These are phyloP conservation scores for Leistus spinibarbis DNA, from an alignment of 2,888 invertebrate species.

Conservation along the genomic window DNA sequence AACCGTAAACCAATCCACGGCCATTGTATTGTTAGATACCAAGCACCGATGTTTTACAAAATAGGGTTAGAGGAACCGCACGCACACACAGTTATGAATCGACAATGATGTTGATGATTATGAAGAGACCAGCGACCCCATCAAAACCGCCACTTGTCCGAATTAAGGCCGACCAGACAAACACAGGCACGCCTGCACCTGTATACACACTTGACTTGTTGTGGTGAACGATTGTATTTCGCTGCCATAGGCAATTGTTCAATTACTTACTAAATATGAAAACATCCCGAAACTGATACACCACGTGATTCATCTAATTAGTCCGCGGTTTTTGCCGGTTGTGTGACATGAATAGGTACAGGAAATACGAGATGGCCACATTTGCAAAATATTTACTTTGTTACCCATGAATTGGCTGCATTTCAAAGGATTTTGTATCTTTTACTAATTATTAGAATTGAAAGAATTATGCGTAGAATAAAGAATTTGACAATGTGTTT, in stretches of 20 bases:
- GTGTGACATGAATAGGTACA: not conserved
- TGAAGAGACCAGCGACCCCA: conserved; percentile 3
- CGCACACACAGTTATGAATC: not conserved
- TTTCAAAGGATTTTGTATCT: no score
- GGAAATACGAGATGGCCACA: not conserved
- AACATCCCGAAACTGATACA: conserved; percentile 21
- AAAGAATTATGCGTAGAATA: no score
- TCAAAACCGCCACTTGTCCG: conserved; percentile 32
- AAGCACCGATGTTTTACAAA: not conserved
- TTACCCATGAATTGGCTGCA: not conserved
- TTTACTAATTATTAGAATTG: no score
- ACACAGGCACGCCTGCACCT: not conserved
- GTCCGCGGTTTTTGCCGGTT: conserved; percentile 5
- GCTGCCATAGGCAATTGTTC: conserved; percentile 8
- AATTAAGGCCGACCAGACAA: conserved; percentile 22
- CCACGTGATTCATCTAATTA: conserved; percentile 27
- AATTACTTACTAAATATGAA: conserved; percentile 19
- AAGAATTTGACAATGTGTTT: no score
- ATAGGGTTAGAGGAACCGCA: not conserved
- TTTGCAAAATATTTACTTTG: not conserved
- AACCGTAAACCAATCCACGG: conserved; percentile 13
- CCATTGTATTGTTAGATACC: conserved; percentile 9
- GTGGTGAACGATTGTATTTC: not conserved
- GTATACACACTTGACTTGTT: not conserved
- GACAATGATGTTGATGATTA: conserved; percentile 15